Conservation (phyloP, 2,888 invertebrate species). For the Petrophora chlorosata region DNA sequence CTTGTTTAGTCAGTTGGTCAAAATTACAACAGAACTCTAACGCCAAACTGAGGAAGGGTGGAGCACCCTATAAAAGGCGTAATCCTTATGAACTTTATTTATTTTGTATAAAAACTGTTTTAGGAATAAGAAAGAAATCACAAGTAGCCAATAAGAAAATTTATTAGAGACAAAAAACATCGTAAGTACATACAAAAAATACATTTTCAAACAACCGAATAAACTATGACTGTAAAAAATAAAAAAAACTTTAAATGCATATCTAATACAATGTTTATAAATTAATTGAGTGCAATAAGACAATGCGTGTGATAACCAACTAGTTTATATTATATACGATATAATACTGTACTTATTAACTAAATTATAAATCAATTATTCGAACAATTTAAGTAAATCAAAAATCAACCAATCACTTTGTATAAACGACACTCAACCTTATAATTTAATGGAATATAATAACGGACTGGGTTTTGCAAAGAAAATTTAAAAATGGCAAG, state of each 20-base stretch:
- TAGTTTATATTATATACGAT: conserved; percentile 9
- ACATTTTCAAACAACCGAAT: conserved; percentile 51
- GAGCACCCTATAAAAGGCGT: too few species aligned
- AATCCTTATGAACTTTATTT: too few species aligned
- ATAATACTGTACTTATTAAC: conserved; percentile 18
- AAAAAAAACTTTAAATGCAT: conserved; percentile 40
- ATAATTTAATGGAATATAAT: conserved; percentile 52
- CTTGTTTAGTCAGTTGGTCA: too few species aligned
- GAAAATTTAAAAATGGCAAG: conserved; percentile 20
- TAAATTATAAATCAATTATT: conserved; percentile 10
- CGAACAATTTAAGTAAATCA: conserved; percentile 30
- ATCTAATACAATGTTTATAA: conserved; percentile 37
- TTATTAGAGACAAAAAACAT: conserved; percentile 68
- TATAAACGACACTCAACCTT: conserved; percentile 40
- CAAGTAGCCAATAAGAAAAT: conserved; percentile 64
- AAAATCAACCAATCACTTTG: conserved; percentile 40
- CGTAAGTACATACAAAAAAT: conserved; percentile 75
- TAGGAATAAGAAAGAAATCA: conserved; percentile 9
- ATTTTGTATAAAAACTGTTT: too few species aligned
- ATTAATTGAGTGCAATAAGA: conserved; percentile 27
- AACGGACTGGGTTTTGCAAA: conserved; percentile 45
- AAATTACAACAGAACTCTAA: too few species aligned
- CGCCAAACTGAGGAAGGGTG: too few species aligned
- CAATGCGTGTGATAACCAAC: conserved; percentile 24
- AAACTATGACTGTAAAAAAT: conserved; percentile 50